Conservation (phyloP, 2,797 vertebrate genomes). For the Molothrus ater region DNA sequence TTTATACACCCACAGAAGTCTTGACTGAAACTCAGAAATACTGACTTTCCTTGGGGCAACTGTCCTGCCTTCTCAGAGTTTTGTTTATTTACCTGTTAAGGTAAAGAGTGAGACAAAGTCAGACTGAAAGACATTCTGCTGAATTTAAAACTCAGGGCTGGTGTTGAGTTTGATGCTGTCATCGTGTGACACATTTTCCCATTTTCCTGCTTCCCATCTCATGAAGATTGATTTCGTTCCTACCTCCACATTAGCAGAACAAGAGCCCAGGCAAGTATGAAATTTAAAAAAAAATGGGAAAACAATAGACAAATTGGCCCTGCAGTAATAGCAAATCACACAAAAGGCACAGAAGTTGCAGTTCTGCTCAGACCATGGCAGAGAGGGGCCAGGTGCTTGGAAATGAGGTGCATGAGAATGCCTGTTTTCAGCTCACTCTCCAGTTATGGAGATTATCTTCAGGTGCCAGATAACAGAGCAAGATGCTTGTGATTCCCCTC, state of each 20-base stretch:
- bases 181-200: background rate
- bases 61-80: background rate
- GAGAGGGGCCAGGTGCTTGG: background rate
- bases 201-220: background rate
- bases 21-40: background rate
- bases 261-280: background rate
- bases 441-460: background rate
- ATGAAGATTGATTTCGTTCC: background rate
- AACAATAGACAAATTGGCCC: background rate
- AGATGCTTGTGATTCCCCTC: background rate
- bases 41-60: background rate
- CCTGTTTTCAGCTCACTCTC: background rate
- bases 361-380: background rate
- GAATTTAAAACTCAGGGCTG: background rate
- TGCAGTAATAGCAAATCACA: background rate
- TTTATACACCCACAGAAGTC: background rate
- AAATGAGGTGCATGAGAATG: background rate
- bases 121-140: background rate
- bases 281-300: background rate
- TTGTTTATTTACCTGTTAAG: background rate
- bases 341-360: background rate
- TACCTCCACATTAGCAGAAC: background rate
- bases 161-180: background rate
- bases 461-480: background rate
- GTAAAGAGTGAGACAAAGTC: background rate